phyloP scores from a whole-genome alignment of 2,888 invertebrate species.

The Salpingus planirostris region DNA sequence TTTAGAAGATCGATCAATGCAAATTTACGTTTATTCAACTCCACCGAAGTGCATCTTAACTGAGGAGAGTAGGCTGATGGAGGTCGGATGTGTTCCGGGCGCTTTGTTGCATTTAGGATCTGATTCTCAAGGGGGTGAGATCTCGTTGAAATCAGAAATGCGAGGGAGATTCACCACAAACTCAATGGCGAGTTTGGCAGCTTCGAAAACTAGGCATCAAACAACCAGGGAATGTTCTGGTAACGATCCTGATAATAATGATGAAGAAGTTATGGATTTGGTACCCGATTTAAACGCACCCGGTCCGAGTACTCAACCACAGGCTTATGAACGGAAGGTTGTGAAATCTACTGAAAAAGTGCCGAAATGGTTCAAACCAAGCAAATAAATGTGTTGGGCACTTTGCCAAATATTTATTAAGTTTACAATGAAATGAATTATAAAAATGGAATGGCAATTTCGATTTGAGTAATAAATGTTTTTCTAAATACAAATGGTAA shows the following conservation, averaged over 20 bases:
- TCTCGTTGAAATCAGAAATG: conserved; percentile 52
- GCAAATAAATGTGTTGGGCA: no score
- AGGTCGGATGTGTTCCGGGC: conserved; percentile 69
- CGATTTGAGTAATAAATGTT: no score
- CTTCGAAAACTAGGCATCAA: conserved; percentile 53
- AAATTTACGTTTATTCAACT: no score
- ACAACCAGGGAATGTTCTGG: conserved; percentile 4
- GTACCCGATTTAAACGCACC: conserved; percentile 23
- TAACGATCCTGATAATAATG: conserved; percentile 21
- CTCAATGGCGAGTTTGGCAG: conserved; percentile 58
- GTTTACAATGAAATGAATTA: no score
- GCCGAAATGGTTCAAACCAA: conserved; percentile 30
- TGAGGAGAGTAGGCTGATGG: conserved; percentile 53
- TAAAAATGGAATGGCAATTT: no score
- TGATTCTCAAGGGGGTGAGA: conserved; percentile 16
- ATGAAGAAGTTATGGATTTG: conserved; percentile 12
- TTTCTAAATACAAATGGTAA: no score
- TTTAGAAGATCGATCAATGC: conserved; percentile 52
- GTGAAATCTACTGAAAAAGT: conserved; percentile 28
- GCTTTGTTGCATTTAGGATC: conserved; percentile 65
- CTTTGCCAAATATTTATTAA: no score
- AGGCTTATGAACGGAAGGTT: conserved; percentile 20
- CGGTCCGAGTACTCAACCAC: conserved; percentile 8
- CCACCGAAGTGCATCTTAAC: conserved; percentile 70
- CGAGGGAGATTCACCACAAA: conserved; percentile 55